These are phyloP conservation scores for Diarsia rubi DNA, from an alignment of 2,888 invertebrate species.

Conservation along the genomic window DNA sequence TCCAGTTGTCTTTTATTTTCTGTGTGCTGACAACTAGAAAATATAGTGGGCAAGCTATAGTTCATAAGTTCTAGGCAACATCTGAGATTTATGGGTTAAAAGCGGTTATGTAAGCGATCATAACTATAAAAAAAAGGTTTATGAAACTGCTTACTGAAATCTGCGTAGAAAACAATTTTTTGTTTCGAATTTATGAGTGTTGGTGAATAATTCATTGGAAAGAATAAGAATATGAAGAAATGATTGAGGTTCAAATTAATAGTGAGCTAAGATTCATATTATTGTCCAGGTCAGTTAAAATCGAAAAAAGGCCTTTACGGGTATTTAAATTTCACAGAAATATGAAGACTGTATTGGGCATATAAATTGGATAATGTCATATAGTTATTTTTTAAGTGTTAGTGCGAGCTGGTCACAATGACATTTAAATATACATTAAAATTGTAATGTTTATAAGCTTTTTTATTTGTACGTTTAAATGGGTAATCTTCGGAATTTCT, in stretches of 20 bases:
- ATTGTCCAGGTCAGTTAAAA: background rate
- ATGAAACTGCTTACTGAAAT: conserved; percentile 30
- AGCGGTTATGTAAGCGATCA: conserved; percentile 38
- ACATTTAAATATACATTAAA: background rate
- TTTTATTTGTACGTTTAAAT: background rate
- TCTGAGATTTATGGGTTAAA: conserved; percentile 48
- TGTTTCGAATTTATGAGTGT: conserved; percentile 9
- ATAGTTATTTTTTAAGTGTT: too few species aligned
- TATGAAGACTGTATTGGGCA: background rate
- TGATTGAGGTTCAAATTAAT: background rate
- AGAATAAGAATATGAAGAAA: background rate
- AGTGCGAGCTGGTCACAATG: too few species aligned
- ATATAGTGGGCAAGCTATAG: conserved; percentile 27
- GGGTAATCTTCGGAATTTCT: background rate
- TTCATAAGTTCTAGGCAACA: conserved; percentile 44
- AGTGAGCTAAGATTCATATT: background rate
- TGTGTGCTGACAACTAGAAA: conserved; percentile 33
- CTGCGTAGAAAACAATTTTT: background rate
- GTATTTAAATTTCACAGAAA: background rate
- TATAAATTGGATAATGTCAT: background rate
- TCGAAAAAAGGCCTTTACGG: background rate
- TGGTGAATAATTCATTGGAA: background rate
- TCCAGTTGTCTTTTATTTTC: conserved; percentile 30
- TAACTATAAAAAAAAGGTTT: conserved; percentile 50
- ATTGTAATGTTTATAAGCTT: background rate